Base-by-base conservation (phyloP, 2,113 vertebrate genomes). In the Muntiacus muntjak region DNA sequence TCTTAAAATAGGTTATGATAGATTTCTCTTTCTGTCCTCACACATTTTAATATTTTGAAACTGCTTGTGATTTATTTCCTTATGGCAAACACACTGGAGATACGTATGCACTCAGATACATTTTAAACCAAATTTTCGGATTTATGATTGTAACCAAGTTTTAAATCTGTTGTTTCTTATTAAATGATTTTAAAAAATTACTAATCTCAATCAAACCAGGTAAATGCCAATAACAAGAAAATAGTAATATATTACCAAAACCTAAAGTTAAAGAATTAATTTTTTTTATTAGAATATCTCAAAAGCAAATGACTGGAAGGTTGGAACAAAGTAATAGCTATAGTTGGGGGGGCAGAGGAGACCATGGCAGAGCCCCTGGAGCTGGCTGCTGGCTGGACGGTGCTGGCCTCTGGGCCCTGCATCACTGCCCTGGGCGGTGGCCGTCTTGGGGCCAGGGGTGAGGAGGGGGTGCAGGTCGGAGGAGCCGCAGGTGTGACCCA, bases 251-350 rank as follows among this genome's bases (percentile, higher is more conserved):
- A 76, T 71, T 58, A 71, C 60, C 52, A 95, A 84, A 96, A 88
- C 67, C 60, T 76, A 82, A 98, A 96, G 87, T 89, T 97, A 96
- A 60, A 89, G 21, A 97, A 97, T 92, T 96, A 82, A 97, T 97
- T 96, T 91, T 13, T 13, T 95, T 83, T 97, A 84, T 93, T 26
- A 95, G 30, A 85, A 76, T 88, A 71, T 83, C 54, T 97, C 85
- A 94, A 96, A 94, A 98, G 60, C 25, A 98, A 96, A 97, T 30
- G 62, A 3, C 67, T 98, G 52, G 91, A 95, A 97, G 91, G 78
- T 33, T 97, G 87, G 58, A 45, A 78, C 43, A 94, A 96, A 96
- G 87, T 13, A 94, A 43, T 87, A 23, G 67, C 67, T 23, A 3
- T 23, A 40, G 36, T 25, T 19, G 12, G 19, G 19, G 47, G n/a